Conservation (phyloP, 2,797 vertebrate genomes). For the Chelidonichthys spinosus region DNA sequence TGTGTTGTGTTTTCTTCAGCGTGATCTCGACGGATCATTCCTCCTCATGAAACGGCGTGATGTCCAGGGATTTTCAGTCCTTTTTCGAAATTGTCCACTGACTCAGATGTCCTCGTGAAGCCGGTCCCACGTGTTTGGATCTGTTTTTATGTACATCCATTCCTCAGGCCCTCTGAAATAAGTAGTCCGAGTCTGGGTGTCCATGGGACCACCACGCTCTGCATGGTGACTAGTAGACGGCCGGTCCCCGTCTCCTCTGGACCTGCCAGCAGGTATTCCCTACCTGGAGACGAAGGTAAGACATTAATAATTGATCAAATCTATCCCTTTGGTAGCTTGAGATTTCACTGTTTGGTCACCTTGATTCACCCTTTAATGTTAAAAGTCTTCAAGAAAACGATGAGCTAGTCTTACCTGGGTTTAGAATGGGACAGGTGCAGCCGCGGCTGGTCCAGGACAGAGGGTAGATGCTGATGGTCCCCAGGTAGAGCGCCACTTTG, state of each 20-base stretch:
- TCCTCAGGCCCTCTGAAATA: slow-evolving; percentile 85
- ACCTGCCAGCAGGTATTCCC: slow-evolving; percentile 91
- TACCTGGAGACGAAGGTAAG: slow-evolving; percentile 74
- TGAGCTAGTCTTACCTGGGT: slow-evolving; percentile 84
- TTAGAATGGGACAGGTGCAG: slow-evolving; percentile 92
- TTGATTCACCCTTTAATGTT: background rate
- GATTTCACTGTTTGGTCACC: background rate
- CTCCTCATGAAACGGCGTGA: background rate
- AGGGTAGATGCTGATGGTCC: slow-evolving; percentile 88
- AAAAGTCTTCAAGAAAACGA: background rate
- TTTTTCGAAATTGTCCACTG: slow-evolving; percentile 20
- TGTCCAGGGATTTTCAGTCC: slow-evolving; percentile 38
- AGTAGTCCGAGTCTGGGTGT: slow-evolving; percentile 85
- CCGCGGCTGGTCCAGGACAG: slow-evolving; percentile 93
- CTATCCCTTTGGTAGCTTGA: background rate
- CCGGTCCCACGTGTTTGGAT: background rate
- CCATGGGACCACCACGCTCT: slow-evolving; percentile 90
- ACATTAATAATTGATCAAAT: background rate
- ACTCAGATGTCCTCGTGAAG: background rate
- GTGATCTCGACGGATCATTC: background rate
- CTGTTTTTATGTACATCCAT: slow-evolving; percentile 83
- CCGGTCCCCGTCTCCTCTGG: slow-evolving; percentile 86
- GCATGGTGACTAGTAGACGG: slow-evolving; percentile 90
- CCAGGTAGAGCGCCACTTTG: slow-evolving; percentile 80
- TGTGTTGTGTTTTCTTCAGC: slow-evolving; percentile 5